Evolutionary conservation across 2,888 invertebrate species (phyloP).

Genomic region (Tetanocera ferruginea): DNA sequence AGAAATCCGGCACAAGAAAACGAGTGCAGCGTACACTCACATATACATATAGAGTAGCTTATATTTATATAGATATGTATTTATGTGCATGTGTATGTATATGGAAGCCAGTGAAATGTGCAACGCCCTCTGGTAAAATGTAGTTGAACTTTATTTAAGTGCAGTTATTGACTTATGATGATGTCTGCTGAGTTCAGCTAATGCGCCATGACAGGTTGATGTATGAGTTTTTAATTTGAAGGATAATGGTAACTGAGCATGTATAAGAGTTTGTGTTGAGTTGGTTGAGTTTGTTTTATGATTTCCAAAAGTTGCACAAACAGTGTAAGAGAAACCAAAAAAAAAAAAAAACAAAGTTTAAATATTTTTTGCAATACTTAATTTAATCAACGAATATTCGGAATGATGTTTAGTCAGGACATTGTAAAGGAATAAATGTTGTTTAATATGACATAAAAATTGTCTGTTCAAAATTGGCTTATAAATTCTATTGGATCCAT

Average conservation of each 20-base stretch:
- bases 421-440: too few relatives aligned
- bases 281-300: too few relatives aligned
- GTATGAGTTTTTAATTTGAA: conserved; percentile 14
- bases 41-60: neutral
- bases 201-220: conserved; percentile 2
- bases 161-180: conserved; percentile 6
- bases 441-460: too few relatives aligned
- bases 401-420: too few relatives aligned
- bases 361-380: too few relatives aligned
- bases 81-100: neutral
- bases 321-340: too few relatives aligned
- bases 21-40: neutral
- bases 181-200: conserved; percentile 7
- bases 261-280: too few relatives aligned
- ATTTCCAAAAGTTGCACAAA: too few relatives aligned
- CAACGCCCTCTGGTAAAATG: conserved; percentile 2
- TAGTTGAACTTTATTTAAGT: neutral
- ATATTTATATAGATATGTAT: neutral
- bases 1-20: neutral
- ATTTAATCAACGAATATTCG: too few relatives aligned
- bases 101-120: neutral
- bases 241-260: neutral
- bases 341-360: too few relatives aligned
- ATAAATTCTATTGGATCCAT: too few relatives aligned
- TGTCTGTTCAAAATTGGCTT: too few relatives aligned